Conservation (phyloP, 2,797 vertebrate genomes). For the Sebastes miniatus region DNA sequence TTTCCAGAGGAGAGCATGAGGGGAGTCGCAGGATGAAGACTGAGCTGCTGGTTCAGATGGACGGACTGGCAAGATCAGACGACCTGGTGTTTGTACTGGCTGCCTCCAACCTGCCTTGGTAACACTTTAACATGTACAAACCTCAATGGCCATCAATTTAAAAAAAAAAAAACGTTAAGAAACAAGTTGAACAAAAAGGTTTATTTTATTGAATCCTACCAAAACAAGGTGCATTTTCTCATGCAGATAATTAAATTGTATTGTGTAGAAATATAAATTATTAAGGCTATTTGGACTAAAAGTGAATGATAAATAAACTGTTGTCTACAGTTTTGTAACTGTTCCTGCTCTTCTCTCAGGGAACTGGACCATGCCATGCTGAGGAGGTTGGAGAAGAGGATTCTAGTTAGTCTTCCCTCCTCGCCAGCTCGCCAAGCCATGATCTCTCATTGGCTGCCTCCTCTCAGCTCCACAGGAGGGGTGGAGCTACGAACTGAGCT, state of each 20-base stretch:
- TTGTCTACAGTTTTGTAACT: background rate
- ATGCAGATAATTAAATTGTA: background rate
- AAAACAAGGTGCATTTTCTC: background rate
- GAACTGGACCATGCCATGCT: conserved; percentile 95
- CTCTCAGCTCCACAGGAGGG: conserved; percentile 81
- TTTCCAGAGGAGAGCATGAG: conserved; percentile 90
- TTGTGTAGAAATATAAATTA: no score
- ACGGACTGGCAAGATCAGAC: conserved; percentile 90
- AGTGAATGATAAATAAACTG: background rate
- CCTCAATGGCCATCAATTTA: background rate
- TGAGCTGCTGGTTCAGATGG: conserved; percentile 97
- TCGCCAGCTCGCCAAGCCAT: conserved; percentile 86
- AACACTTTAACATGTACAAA: conserved; percentile 57
- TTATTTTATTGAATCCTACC: background rate
- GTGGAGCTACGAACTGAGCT: conserved; percentile 86
- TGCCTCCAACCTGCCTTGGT: conserved; percentile 96
- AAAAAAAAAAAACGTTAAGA: background rate
- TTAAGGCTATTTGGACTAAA: background rate
- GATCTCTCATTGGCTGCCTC: conserved; percentile 93
- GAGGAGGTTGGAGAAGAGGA: conserved; percentile 93
- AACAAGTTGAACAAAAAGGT: background rate
- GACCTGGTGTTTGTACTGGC: conserved; percentile 97
- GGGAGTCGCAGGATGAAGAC: conserved; percentile 96
- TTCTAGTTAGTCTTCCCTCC: conserved; percentile 91
- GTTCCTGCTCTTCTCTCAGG: conserved; percentile 74